phyloP scores from a whole-genome alignment of 2,113 vertebrate genomes.

The Rhabdomys dilectus region DNA sequence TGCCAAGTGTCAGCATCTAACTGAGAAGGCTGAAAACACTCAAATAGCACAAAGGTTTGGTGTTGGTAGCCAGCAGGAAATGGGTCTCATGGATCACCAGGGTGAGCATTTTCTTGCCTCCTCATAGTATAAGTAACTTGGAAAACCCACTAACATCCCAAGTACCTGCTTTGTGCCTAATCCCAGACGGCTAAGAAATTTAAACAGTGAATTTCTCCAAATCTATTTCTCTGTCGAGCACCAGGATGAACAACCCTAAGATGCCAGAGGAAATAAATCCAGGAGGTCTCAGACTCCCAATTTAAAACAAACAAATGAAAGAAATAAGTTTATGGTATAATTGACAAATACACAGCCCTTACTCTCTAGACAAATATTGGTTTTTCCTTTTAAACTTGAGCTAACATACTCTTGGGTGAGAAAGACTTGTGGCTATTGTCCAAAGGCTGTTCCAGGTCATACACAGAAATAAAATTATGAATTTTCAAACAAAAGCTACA shows the following conservation, averaged over 20 bases:
- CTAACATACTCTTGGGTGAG: constrained; percentile 12
- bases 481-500: constrained; percentile 57
- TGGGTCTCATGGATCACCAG: neutral
- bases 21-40: neutral
- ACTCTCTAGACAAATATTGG: constrained; percentile 69
- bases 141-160: neutral
- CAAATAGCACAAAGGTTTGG: neutral
- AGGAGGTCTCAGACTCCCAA: neutral
- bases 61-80: neutral
- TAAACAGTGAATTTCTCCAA: constrained; percentile 8
- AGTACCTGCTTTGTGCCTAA: neutral
- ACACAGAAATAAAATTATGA: constrained; percentile 40
- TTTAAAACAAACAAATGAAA: constrained; percentile 60
- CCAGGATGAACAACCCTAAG: neutral
- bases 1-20: neutral
- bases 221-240: constrained; percentile 24
- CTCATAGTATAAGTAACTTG: neutral
- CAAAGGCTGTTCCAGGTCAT: constrained; percentile 52
- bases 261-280: constrained; percentile 27
- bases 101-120: neutral
- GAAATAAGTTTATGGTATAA: constrained; percentile 51
- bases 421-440: constrained; percentile 50
- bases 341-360: constrained; percentile 57
- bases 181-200: neutral
- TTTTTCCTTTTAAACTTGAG: constrained; percentile 53